Evolutionary conservation across 2,888 invertebrate genomes (phyloP), one percentile per base, ranked within the genome.

Genomic region (Microplitis manilae): DNA sequence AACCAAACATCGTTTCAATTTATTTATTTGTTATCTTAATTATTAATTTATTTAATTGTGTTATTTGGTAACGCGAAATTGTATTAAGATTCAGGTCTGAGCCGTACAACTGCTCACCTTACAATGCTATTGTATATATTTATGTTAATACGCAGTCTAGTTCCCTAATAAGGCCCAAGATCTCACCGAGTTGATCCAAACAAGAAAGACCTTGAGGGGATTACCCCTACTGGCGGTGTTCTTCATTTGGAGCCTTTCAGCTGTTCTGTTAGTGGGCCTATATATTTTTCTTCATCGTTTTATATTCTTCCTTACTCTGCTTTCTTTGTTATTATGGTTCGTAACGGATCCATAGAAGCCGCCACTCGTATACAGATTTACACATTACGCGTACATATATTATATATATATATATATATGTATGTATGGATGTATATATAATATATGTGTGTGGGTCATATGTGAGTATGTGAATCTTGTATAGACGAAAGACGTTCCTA

Each of bases 151-250:
- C n/a, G 6, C 41, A 30, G 30, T 72, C 15, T 62, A 39, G 62
- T 39, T 59, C 70, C 79, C 75, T 81, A 81, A 79, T 80, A 78
- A 79, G 77, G 77, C 72, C 80, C 70, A 79, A 41, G 77, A 76
- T 5, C 50, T 13, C 50, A 13, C 50, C 50, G 13, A 50, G 50
- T 50, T 13, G 80, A 79, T 69, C 78, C 78, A 77, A 82, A 80
- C 77, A 77, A 80, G 78, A 80, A 80, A 80, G 80, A 81, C 82
- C 82, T 82, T 81, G 81, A 80, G 64, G 67, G 74, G 73, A 41
- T 20, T 70, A 30, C 79, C 76, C 75, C 69, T 73, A 59, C 38
- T 50, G 13, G 71, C 40, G 39, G 39, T 40, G n/a, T 9, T 38
- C n/a, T 6, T 8, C 68, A 41, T 73, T 41, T 59, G 41, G 39